Evolutionary conservation across 1,140 invertebrate species (phyloP).

Genomic region (Araneus ventricosus): DNA sequence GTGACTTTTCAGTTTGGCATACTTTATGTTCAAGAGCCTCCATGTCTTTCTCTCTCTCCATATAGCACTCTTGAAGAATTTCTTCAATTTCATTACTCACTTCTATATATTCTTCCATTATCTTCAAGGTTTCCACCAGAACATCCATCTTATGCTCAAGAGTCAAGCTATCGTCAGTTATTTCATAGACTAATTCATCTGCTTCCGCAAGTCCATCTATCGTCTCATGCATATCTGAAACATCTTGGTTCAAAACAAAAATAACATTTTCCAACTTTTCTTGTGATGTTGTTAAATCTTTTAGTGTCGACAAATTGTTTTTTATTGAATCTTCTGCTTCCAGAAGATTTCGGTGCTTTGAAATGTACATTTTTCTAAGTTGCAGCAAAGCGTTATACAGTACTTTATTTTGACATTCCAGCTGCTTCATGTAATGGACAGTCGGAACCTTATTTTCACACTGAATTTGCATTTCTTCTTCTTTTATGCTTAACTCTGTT

Average conservation of each 20-base stretch:
- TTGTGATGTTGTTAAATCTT: neutral
- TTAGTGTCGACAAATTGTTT: neutral
- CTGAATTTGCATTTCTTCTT: neutral
- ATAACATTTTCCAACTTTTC: neutral
- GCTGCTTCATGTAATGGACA: neutral
- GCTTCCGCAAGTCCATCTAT: neutral
- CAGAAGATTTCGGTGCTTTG: neutral
- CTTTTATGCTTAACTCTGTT: neutral
- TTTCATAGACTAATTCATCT: neutral
- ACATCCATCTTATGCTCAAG: neutral
- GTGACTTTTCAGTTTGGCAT: neutral
- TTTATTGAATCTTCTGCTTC: neutral
- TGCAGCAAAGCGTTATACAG: neutral
- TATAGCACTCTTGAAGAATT: neutral
- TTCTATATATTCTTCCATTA: neutral
- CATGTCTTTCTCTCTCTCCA: neutral
- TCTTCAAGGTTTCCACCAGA: neutral
- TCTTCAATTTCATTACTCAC: conserved; percentile 11
- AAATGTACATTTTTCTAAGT: neutral
- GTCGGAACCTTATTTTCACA: conserved; percentile 1
- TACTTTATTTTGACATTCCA: neutral
- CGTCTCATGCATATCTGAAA: conserved; percentile 9
- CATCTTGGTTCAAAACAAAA: neutral
- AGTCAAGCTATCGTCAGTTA: neutral
- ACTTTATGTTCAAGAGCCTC: neutral